Conservation (phyloP, 2,888 invertebrate genomes). For the Dryobota labecula region DNA sequence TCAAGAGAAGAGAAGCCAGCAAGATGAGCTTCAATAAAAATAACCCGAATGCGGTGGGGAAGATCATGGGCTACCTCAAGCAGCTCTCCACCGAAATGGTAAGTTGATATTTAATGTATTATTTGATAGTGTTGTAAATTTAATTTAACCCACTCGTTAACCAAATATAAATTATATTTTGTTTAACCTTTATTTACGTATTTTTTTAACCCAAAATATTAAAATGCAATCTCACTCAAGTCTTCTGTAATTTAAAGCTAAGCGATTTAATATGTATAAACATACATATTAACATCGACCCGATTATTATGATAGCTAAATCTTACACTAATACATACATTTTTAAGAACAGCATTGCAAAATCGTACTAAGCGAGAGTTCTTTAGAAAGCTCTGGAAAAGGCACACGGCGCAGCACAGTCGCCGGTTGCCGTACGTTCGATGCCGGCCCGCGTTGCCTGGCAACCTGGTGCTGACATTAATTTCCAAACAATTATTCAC, state of each 20-base stretch:
- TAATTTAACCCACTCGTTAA: not conserved
- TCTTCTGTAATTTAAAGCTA: slow-evolving; percentile 11
- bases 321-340: not conserved
- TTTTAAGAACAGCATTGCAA: slow-evolving; percentile 21
- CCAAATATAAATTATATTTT: not conserved
- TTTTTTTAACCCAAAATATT: not conserved
- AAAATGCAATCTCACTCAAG: slow-evolving; percentile 6
- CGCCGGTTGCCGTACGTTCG: slow-evolving; percentile 66
- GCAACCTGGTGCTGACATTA: slow-evolving; percentile 70
- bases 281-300: not conserved
- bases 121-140: not conserved
- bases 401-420: slow-evolving; percentile 25
- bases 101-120: slow-evolving; percentile 67
- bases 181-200: no score
- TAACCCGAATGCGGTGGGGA: slow-evolving; percentile 88
- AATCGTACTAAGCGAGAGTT: slow-evolving; percentile 71
- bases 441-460: slow-evolving; percentile 75
- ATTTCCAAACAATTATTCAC: slow-evolving; percentile 10
- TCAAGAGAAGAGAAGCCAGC: slow-evolving; percentile 71
- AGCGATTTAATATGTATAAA: slow-evolving; percentile 2
- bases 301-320: slow-evolving; percentile 26
- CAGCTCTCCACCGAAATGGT: slow-evolving; percentile 90
- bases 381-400: slow-evolving; percentile 78
- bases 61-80: slow-evolving; percentile 88
- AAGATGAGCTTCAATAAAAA: slow-evolving; percentile 90